phyloP scores from a whole-genome alignment of 2,797 vertebrate genomes.

The Lophius americanus region DNA sequence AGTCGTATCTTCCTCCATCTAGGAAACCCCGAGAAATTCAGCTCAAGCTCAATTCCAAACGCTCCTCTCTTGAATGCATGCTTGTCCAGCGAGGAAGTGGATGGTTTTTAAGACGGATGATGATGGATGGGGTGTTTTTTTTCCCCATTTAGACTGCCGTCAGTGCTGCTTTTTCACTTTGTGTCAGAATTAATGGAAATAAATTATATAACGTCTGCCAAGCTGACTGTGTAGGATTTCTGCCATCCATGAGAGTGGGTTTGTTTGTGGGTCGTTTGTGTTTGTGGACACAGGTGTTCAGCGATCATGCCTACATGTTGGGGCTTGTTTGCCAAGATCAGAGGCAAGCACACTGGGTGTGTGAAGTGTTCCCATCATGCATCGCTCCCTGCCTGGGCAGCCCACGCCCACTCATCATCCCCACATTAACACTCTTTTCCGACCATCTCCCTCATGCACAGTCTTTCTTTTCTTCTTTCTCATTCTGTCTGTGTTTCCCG shows the following conservation, averaged over 20 bases:
- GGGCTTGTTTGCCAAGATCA: slow-evolving; percentile 69
- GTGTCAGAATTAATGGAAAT: slow-evolving; percentile 49
- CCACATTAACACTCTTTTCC: slow-evolving; percentile 69
- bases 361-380: slow-evolving; percentile 80
- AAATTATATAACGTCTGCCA: slow-evolving; percentile 25
- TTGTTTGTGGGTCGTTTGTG: slow-evolving; percentile 35
- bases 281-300: slow-evolving; percentile 32
- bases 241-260: background rate
- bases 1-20: too few species aligned
- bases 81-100: background rate
- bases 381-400: slow-evolving; percentile 63
- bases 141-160: background rate
- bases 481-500: slow-evolving; percentile 57
- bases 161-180: slow-evolving; percentile 6
- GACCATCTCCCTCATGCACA: slow-evolving; percentile 33
- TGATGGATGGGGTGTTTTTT: slow-evolving; percentile 29
- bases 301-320: slow-evolving; percentile 37
- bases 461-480: slow-evolving; percentile 55
- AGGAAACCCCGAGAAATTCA: too few species aligned
- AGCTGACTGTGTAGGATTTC: slow-evolving; percentile 24
- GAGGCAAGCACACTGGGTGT: slow-evolving; percentile 66
- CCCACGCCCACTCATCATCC: slow-evolving; percentile 79
- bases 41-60: too few species aligned
- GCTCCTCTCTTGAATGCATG: background rate
- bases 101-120: slow-evolving; percentile 31